Evolutionary conservation across 2,797 vertebrate species (phyloP).

Genomic region (Malacoctenus gilli): DNA sequence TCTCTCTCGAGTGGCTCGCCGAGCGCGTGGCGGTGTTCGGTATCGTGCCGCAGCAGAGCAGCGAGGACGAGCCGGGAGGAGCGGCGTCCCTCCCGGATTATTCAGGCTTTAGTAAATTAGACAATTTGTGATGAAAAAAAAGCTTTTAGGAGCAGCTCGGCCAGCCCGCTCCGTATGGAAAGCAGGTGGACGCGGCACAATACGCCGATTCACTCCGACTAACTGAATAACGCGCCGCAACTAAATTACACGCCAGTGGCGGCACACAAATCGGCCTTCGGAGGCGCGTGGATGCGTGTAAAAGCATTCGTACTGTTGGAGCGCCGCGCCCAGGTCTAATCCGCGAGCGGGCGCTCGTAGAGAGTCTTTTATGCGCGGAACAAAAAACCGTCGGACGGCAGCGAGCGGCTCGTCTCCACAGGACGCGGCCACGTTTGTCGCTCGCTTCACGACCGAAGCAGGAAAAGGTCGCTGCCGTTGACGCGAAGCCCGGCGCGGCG

Average conservation of each 20-base stretch:
- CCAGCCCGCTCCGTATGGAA: constrained; percentile 24
- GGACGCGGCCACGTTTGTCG: constrained; percentile 71
- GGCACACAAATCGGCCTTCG: constrained; percentile 16
- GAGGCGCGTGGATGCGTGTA: constrained; percentile 33
- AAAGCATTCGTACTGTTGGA: constrained; percentile 34
- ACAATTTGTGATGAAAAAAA: constrained; percentile 44
- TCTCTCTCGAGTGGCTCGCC: no score
- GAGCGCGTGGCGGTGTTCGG: no score
- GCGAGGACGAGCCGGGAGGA: no score
- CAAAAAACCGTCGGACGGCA: no score
- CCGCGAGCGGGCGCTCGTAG: no score
- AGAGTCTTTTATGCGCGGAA: no score
- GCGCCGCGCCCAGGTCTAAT: constrained; percentile 11
- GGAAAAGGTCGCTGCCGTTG: constrained; percentile 62
- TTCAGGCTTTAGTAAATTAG: constrained; percentile 21
- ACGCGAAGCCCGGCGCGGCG: no score
- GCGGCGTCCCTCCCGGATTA: constrained; percentile 3
- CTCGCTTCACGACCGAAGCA: constrained; percentile 61
- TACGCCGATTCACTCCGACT: constrained; percentile 33
- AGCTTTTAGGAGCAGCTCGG: constrained; percentile 40
- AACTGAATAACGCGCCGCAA: constrained; percentile 42
- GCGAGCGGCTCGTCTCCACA: no score
- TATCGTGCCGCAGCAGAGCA: no score
- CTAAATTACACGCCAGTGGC: constrained; percentile 28
- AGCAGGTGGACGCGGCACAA: constrained; percentile 41